Base-by-base conservation (phyloP, 2,113 vertebrate species). In the Heterocephalus glaber region DNA sequence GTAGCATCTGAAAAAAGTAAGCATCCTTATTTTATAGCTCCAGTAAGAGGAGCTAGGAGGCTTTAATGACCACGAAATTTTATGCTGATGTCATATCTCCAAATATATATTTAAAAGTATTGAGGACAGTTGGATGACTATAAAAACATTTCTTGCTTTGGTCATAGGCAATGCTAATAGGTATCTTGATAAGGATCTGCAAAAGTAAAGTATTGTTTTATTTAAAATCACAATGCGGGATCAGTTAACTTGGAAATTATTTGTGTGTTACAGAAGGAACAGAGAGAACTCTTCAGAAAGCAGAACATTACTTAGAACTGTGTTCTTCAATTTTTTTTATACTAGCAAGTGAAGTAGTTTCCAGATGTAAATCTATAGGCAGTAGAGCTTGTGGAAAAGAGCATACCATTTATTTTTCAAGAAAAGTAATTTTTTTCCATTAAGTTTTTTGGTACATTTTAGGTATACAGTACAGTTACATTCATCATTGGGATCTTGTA, bases 221-320 rank as follows among this genome's bases (percentile, higher is more conserved):
- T 79, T 93, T 94, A 87, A 84, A 89, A 87, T 94, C 41, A 92
- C 82, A 93, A 86, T 94, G 61, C 88, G 77, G 95, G 52, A 76
- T 76, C 35, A 41, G 49, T 95, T 79, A 90, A 76, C 61, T 93
- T 95, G 88, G 44, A 70, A 92, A 93, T 94, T 92, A 85, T 72
- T 94, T 93, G 41, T 89, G 41, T 89, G 81, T 87, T 88, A 90
- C n/a, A 56, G 68, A 79, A 65, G 49, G 58, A 93, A 95, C 56
- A 95, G 76, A 91, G 76, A 91, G 68, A 95, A 81, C 72, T 88
- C 81, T 97, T 92, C 35, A 92, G 70, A 85, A 63, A 93, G 66
- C 66, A 93, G 35, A 52, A 66, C 58, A 65, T 61, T 76, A 47
- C 76, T n/a, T 84, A 74, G 58, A 88, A 19, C 60, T 94, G 35